phyloP scores from a whole-genome alignment of 2,113 vertebrate genomes.

The Caranx melampygus region DNA sequence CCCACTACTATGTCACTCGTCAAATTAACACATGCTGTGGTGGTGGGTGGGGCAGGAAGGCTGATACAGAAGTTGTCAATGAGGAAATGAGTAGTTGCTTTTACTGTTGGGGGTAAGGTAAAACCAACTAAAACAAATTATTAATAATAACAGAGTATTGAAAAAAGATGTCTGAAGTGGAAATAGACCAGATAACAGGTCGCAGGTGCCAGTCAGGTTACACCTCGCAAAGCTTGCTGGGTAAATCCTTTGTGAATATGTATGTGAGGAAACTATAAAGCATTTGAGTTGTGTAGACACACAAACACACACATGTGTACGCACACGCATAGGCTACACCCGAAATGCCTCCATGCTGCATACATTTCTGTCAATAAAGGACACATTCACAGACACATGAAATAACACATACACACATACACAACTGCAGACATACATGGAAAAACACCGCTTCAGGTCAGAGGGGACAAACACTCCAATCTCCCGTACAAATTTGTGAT shows the following conservation, averaged over 20 bases:
- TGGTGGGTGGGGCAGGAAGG: too few species aligned
- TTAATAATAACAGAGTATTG: too few species aligned
- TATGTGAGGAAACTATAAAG: neutral
- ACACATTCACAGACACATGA: neutral
- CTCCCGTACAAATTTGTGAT: slow-evolving; percentile 69
- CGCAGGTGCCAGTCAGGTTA: neutral
- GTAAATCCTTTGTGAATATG: slow-evolving; percentile 4
- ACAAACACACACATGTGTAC: neutral
- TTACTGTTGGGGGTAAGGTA: too few species aligned
- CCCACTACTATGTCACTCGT: too few species aligned
- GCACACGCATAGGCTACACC: neutral
- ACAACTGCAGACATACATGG: slow-evolving; percentile 16
- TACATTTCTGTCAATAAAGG: neutral
- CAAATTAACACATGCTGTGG: too few species aligned
- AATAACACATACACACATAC: slow-evolving; percentile 11
- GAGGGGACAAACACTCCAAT: slow-evolving; percentile 59
- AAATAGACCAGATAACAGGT: too few species aligned
- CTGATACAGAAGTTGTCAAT: too few species aligned
- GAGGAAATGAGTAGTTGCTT: too few species aligned
- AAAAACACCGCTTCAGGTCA: slow-evolving; percentile 56
- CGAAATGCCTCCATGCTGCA: neutral
- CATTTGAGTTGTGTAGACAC: neutral
- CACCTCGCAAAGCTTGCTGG: neutral
- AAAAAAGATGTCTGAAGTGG: too few species aligned
- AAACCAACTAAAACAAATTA: too few species aligned